Base-by-base conservation (phyloP, 2,113 vertebrate genomes). In the Hyperopisus bebe region DNA sequence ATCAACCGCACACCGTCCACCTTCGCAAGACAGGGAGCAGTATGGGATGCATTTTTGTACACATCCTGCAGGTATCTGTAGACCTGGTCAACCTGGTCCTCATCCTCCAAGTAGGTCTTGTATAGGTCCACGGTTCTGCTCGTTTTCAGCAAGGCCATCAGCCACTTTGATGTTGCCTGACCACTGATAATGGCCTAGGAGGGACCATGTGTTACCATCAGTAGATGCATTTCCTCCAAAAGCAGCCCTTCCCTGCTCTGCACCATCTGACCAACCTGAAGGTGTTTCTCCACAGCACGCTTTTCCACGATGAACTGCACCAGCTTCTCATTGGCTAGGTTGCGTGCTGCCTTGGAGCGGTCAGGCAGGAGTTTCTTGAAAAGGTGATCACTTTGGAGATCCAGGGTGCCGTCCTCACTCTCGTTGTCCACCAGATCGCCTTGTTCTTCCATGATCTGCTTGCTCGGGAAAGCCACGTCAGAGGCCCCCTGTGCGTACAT, bases 241-340 rank as follows among this genome's bases (percentile, higher is more conserved):
- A 46, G 10, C 15, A 88, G 55, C 10, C 13, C 3, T 24, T 88
- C 51, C 17, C 15, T 24, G 21, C 21, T 42, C n/a, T 70, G 9
- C 11, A 88, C n/a, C 8, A 44, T 6, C 24, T 89, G 97, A 96
- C 96, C 94, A 97, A 96, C 96, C 94, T 96, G 50, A 8, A 99
- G 97, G 87, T 95, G 97, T 9, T 90, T 91, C 0, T 99, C 97
- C 0, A 96, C 96, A 90, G 96, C 96, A 89, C 94, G 97, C 21
- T 92, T 95, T 89, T 96, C 97, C 17, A 99, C 96, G 0, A 99
- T 98, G 77, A 97, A 99, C 89, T 98, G 94, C 47, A 99, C 97
- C 0, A 99, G 94, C 83, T 96, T 98, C 87, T 96, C 94, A 89
- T 98, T 99, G 2, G 97, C 98, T 0, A 95, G 96, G 91, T 98